phyloP scores from a whole-genome alignment of 1,140 invertebrate species.

The Anadara kagoshimensis region DNA sequence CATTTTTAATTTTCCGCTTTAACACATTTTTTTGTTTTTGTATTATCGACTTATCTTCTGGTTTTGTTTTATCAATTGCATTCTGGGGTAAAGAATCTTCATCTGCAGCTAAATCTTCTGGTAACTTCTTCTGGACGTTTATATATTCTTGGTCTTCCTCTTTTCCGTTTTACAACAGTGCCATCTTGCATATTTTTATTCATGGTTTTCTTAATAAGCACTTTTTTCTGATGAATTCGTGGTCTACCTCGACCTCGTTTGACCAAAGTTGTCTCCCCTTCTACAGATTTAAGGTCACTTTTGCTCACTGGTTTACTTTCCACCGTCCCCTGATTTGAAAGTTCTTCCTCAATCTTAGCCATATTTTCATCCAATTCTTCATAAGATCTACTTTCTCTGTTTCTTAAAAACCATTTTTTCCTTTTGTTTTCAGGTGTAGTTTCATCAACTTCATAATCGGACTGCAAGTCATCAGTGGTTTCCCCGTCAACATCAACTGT shows the following conservation, averaged over 20 bases:
- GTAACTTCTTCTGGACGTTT: neutral
- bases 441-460: too few species aligned
- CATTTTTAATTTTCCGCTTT: too few species aligned
- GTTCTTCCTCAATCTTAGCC: too few species aligned
- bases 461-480: too few species aligned
- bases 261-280: too few species aligned
- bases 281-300: too few species aligned
- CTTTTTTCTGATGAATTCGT: neutral
- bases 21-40: neutral
- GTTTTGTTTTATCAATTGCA: neutral
- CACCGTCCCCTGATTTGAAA: too few species aligned
- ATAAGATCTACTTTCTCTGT: too few species aligned
- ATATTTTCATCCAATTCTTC: too few species aligned
- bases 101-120: neutral
- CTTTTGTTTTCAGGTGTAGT: too few species aligned
- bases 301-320: neutral
- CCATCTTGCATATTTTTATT: neutral
- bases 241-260: neutral
- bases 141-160: slow-evolving; percentile 1
- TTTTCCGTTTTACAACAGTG: neutral
- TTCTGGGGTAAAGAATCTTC: neutral
- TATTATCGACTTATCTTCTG: neutral
- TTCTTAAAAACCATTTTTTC: too few species aligned
- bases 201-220: neutral
- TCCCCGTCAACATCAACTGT: too few species aligned